A percentile compares a stretch with the other conserved stretches of the same genome.
These are phyloP conservation scores for Oxystoma pomonae DNA, from an alignment of 2,888 invertebrate genomes.

Conservation along the genomic window DNA sequence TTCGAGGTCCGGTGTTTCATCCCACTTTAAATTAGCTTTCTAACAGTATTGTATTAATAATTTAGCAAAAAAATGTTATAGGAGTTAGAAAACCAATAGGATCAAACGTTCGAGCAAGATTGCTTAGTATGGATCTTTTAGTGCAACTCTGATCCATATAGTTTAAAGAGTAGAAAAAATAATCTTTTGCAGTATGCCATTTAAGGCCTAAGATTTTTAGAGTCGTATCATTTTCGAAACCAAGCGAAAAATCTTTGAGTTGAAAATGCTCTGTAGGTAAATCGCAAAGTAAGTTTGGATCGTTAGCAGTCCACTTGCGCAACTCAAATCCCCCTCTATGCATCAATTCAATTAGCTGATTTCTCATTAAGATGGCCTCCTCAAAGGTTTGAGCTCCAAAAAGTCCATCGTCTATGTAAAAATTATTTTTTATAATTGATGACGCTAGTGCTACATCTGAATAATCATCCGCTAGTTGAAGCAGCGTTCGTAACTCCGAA, in stretches of 20 bases:
- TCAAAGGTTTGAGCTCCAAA: background rate
- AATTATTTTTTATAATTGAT: background rate
- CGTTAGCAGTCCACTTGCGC: background rate
- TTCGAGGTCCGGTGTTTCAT: background rate
- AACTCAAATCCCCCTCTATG: background rate
- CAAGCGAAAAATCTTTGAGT: too few relatives aligned
- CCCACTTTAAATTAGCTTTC: too few relatives aligned
- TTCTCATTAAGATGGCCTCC: background rate
- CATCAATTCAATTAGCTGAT: background rate
- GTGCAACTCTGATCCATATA: background rate
- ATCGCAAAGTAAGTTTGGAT: too few relatives aligned
- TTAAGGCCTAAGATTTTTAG: too few relatives aligned
- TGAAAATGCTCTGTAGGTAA: too few relatives aligned
- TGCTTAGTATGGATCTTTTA: background rate
- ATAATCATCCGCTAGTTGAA: background rate
- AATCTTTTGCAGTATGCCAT: background rate
- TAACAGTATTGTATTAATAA: too few relatives aligned
- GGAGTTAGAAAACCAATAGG: background rate
- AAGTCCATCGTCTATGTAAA: background rate
- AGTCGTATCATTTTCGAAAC: too few relatives aligned
- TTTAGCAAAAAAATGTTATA: background rate
- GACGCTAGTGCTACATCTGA: background rate
- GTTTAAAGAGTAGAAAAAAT: background rate
- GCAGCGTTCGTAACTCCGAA: background rate
- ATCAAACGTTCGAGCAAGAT: background rate